A percentile compares a stretch with the other conserved stretches of the same genome.
Conservation (phyloP, 2,888 invertebrate genomes). For the Xestia xanthographa region DNA sequence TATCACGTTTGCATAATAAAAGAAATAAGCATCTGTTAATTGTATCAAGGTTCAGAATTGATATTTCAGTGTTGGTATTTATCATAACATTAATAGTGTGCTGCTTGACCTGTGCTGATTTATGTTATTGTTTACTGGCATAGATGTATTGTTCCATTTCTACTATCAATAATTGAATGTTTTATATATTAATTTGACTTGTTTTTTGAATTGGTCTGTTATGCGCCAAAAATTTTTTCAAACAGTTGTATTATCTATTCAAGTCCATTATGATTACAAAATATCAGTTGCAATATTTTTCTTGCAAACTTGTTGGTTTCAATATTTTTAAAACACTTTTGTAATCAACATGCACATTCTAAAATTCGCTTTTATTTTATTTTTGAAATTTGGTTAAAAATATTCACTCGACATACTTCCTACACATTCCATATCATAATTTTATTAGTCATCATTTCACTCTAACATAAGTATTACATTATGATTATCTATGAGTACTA, state of each 20-base stretch:
- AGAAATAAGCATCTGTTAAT: slow-evolving; percentile 54
- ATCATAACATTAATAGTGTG: slow-evolving; percentile 35
- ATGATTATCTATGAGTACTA: not conserved
- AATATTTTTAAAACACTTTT: slow-evolving; percentile 9
- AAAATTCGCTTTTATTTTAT: slow-evolving; percentile 2
- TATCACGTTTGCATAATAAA: slow-evolving; percentile 58
- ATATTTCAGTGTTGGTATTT: slow-evolving; percentile 30
- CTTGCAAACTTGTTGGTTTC: not conserved
- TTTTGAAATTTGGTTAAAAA: not conserved
- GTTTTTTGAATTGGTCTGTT: not conserved
- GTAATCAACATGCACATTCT: slow-evolving; percentile 3
- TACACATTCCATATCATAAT: too few relatives aligned
- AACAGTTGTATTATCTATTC: not conserved
- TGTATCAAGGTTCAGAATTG: slow-evolving; percentile 58
- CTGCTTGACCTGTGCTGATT: slow-evolving; percentile 53
- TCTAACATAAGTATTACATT: too few relatives aligned
- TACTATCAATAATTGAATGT: not conserved
- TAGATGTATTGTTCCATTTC: slow-evolving; percentile 30
- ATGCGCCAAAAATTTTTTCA: not conserved
- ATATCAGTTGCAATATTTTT: slow-evolving; percentile 8
- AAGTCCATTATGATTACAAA: not conserved
- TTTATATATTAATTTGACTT: not conserved
- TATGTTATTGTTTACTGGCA: slow-evolving; percentile 64
- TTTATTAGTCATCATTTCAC: too few relatives aligned
- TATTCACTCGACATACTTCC: not conserved